Evolutionary conservation across 2,888 invertebrate genomes (phyloP), one percentile per base, ranked within the genome.

Genomic region (Aphidius colemani): DNA sequence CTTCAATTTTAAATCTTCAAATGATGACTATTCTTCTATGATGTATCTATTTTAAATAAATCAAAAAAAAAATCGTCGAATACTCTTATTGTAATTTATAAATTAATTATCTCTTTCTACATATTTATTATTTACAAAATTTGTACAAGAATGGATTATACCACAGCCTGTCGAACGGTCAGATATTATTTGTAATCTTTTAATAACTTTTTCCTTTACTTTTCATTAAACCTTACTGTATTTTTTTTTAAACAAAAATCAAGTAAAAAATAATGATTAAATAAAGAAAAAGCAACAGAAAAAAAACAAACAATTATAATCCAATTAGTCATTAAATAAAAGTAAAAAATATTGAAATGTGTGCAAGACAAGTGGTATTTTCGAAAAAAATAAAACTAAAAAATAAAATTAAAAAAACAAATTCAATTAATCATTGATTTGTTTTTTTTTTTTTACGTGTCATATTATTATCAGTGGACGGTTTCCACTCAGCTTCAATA

Each of bases 401-500:
- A 18, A 18, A 18, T 18, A 18, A 18, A 18, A 18, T 18, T 18
- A 18, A 18, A 18, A 2, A 18, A 18, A 30, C 30, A 30, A 5
- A 44, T 30, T 13, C 57, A 11, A 57, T 18, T 43, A 49, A 79
- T 80, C 78, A 81, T 80, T 80, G 80, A 72, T 69, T 73, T 66
- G 70, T 75, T 67, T 72, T 79, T 30, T 30, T 30, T 30, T 30
- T 30, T 66, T 74, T 81, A 41, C 78, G 76, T 66, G 71, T 78
- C 49, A 76, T 75, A 69, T 75, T 80, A 41, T 70, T 71, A 64
- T 74, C 74, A 69, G 70, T 74, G 72, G 76, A 77, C 70, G 77
- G 75, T 74, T 76, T 76, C 72, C 76, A 78, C 61, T 81, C 80
- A 53, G 74, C 72, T 70, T 80, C 80, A 53, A 74, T 69, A 66